Evolutionary conservation across 2,113 vertebrate genomes (phyloP).

Genomic region (Pseudorectes ferrugineus): DNA sequence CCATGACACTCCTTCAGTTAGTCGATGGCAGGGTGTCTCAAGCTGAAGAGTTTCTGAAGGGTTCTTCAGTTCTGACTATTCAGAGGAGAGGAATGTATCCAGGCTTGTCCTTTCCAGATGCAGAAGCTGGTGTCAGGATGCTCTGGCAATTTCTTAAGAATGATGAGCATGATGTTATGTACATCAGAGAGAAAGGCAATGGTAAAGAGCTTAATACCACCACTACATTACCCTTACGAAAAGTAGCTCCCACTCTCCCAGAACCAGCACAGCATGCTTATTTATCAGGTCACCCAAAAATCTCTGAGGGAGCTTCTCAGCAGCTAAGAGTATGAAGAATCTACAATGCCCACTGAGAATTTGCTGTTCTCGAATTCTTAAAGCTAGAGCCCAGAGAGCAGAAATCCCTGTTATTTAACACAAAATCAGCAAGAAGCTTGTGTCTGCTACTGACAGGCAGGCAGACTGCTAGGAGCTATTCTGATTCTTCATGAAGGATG

Average conservation of each 20-base stretch:
- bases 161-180: accelerated
- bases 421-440: conserved; percentile 7
- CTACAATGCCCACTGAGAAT: neutral
- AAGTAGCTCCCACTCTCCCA: neutral
- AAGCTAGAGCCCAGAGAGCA: neutral
- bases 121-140: neutral
- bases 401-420: conserved; percentile 30
- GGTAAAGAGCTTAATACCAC: neutral
- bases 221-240: neutral
- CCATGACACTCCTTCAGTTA: neutral
- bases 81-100: neutral
- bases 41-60: neutral
- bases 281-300: neutral
- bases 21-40: accelerated
- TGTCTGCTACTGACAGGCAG: conserved; percentile 30
- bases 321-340: neutral
- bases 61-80: neutral
- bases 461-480: conserved; percentile 44
- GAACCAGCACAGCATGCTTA: neutral
- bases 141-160: neutral
- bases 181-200: neutral
- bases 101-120: neutral
- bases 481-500: conserved; percentile 38
- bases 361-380: neutral
- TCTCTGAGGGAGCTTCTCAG: neutral